Conservation (phyloP, 2,797 vertebrate species). For the Danio jaintianensis region DNA sequence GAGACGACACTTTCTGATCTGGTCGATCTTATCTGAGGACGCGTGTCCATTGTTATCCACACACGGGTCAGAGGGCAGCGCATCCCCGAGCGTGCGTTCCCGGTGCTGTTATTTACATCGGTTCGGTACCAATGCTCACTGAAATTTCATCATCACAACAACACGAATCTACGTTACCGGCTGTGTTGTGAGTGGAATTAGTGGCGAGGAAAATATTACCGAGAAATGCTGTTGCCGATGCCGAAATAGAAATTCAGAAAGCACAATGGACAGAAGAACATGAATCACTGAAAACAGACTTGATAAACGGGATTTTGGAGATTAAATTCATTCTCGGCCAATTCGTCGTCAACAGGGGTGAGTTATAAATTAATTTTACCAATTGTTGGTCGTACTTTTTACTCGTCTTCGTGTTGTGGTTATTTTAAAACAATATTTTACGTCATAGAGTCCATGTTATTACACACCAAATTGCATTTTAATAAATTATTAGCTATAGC, state of each 20-base stretch:
- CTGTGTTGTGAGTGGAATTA: background rate
- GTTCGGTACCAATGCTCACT: background rate
- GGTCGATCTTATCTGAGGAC: slow-evolving; percentile 50
- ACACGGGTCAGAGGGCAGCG: slow-evolving; percentile 56
- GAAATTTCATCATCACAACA: slow-evolving; percentile 20
- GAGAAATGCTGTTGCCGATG: slow-evolving; percentile 28
- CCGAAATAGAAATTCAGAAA: slow-evolving; percentile 7
- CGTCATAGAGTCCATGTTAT: background rate
- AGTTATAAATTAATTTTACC: slow-evolving; percentile 20
- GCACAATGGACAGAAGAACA: slow-evolving; percentile 40
- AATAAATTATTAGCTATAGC: background rate
- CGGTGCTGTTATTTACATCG: slow-evolving; percentile 30
- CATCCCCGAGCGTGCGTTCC: slow-evolving; percentile 31
- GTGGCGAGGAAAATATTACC: slow-evolving; percentile 11
- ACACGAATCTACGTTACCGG: background rate
- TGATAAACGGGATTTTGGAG: background rate
- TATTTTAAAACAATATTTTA: background rate
- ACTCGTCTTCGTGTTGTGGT: background rate
- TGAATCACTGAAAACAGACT: slow-evolving; percentile 12
- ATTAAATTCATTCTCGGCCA: background rate
- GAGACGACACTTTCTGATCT: slow-evolving; percentile 46
- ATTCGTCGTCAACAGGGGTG: slow-evolving; percentile 19
- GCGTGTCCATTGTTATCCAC: slow-evolving; percentile 62
- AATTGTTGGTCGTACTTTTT: background rate
- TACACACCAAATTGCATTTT: background rate